A percentile compares a stretch with the other conserved stretches of the same genome.
phyloP scores from a whole-genome alignment of 2,888 invertebrate genomes.

The Crematogaster levior region DNA sequence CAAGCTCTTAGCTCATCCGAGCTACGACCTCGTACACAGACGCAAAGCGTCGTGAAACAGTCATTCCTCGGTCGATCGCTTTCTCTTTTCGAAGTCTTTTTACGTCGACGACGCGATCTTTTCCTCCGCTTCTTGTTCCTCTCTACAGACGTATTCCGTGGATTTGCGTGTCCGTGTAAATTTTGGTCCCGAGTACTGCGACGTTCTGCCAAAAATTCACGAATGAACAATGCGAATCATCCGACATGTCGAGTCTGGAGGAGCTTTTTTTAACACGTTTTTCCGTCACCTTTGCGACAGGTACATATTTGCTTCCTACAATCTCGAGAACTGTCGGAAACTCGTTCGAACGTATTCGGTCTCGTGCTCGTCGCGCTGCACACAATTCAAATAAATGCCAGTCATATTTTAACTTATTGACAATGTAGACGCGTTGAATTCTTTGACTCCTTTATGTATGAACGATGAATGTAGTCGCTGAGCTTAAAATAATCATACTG shows the following conservation, averaged over 20 bases:
- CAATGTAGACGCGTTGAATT: background rate
- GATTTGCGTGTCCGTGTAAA: constrained; percentile 11
- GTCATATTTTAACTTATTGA: background rate
- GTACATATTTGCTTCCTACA: constrained; percentile 41
- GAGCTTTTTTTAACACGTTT: background rate
- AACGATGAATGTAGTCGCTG: background rate
- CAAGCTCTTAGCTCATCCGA: constrained; percentile 30
- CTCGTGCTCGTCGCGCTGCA: constrained; percentile 30
- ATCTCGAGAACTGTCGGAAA: background rate
- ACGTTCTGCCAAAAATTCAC: constrained; percentile 27
- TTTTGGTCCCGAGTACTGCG: background rate
- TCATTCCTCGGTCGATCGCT: constrained; percentile 1
- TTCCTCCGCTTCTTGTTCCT: constrained; percentile 18
- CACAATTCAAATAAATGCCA: background rate
- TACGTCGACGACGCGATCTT: constrained; percentile 19
- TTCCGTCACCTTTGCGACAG: constrained; percentile 36
- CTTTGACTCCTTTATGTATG: background rate
- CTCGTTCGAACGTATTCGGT: background rate
- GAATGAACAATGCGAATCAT: background rate
- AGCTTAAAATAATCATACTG: background rate
- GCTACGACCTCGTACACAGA: constrained; percentile 53
- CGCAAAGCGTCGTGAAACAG: constrained; percentile 54
- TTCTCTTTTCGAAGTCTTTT: constrained; percentile 42
- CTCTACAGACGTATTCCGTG: background rate
- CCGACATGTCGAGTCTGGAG: background rate